Base-by-base conservation (phyloP, 2,113 vertebrate genomes). In the Tinamus guttatus region DNA sequence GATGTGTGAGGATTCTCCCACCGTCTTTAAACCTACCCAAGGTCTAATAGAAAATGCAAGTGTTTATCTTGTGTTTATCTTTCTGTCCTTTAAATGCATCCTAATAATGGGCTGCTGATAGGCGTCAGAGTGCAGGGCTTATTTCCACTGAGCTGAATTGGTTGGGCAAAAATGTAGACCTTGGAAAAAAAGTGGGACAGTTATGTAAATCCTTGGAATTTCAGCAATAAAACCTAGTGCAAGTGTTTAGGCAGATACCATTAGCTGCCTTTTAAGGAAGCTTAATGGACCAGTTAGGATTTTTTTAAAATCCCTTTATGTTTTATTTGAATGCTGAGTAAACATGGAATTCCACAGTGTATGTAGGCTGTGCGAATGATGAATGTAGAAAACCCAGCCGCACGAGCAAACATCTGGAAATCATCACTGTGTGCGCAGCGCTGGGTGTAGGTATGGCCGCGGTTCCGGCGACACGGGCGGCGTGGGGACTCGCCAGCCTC, bases 161-260 rank as follows among this genome's bases (percentile, higher is more conserved):
- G 25, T 4, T 30, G 67, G 70, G 62, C 80, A 78, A 88, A 94
- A 90, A 78, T 28, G 2, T 47, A 56, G 51, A 59, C 36, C 10
- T 41, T 34, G 45, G 60, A 92, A 56, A 81, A 92, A 88, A 91
- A 92, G 5, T 40, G 73, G n/a, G 69, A 41, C 5, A 13, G 34
- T 87, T 91, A 80, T 11, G 69, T 70, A 85, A 89, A 93, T 77
- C 40, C 36, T 36, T 8, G 41, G 25, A 85, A 90, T 83, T 89
- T 85, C 79, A 74, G 56, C 41, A 81, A 67, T 85, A 85, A 93
- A 94, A 90, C 51, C n/a, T 65, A 77, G n/a, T n/a, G 34, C 54
- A 9, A 52, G 14, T 87, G 65, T 70, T 9, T 82, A 75, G 9
- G 34, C 63, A 87, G 71, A 77, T 87, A 47, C 30, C 22, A 54